Conservation (phyloP, 2,113 vertebrate genomes). For the Eulemur macaco region DNA sequence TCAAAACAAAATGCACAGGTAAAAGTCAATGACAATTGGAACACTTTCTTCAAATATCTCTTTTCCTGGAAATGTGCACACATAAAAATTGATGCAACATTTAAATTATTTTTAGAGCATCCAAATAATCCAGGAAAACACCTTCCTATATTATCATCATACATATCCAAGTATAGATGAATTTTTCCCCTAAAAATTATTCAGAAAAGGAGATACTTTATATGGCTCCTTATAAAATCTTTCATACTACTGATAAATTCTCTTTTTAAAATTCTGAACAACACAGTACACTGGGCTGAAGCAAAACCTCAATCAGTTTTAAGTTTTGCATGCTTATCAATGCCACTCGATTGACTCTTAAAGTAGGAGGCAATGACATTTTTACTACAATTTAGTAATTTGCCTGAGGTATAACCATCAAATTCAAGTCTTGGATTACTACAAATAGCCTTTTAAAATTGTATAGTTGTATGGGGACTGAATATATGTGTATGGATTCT, state of each 20-base stretch:
- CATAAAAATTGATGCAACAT: neutral
- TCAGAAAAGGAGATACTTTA: neutral
- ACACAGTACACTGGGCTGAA: neutral
- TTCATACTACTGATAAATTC: neutral
- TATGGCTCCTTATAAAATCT: neutral
- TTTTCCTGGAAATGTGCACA: neutral
- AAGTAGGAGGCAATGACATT: neutral
- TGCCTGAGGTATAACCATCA: neutral
- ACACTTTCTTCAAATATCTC: neutral
- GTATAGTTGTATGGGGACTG: neutral
- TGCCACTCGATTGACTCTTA: neutral
- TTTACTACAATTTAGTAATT: neutral
- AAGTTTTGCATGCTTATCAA: neutral
- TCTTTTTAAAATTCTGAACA: neutral
- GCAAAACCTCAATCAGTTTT: neutral
- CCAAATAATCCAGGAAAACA: neutral
- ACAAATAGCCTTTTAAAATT: neutral
- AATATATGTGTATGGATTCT: neutral
- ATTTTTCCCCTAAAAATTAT: neutral
- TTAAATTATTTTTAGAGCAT: neutral
- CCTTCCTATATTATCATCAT: neutral
- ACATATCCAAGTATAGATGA: neutral
- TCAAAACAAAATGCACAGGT: slow-evolving; percentile 57
- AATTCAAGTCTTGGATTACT: neutral
- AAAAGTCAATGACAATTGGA: neutral